Percentiles rank a stretch among this genome's conserved stretches.
Conservation (phyloP, 2,797 vertebrate genomes). For the Etheostoma nigrum region DNA sequence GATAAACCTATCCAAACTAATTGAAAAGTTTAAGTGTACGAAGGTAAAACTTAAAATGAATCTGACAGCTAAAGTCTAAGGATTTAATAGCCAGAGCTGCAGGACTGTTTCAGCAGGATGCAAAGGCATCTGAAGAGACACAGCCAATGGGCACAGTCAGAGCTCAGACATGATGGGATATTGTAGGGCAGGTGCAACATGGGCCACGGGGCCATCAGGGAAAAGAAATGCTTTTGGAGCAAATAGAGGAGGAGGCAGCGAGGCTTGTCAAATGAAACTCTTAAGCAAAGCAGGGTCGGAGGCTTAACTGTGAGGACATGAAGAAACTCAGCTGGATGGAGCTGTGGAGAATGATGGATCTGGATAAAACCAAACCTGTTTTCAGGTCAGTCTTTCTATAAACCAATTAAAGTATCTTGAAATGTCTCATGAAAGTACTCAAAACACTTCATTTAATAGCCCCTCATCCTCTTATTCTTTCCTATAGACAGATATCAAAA, state of each 20-base stretch:
- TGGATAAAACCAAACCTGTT: slow-evolving; percentile 13
- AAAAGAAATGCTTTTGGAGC: slow-evolving; percentile 46
- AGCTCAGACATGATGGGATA: slow-evolving; percentile 50
- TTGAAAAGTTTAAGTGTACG: slow-evolving; percentile 16
- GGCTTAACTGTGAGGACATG: slow-evolving; percentile 30
- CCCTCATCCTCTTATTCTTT: slow-evolving; percentile 4
- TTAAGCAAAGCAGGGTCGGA: slow-evolving; percentile 37
- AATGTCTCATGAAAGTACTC: not conserved
- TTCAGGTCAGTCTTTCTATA: not conserved
- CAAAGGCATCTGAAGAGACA: slow-evolving; percentile 45
- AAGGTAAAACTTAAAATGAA: slow-evolving; percentile 42
- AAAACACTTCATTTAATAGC: slow-evolving; percentile 9
- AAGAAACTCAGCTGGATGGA: slow-evolving; percentile 17
- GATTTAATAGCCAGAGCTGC: slow-evolving; percentile 31
- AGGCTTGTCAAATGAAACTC: slow-evolving; percentile 26
- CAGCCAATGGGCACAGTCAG: slow-evolving; percentile 40
- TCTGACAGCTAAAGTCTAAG: slow-evolving; percentile 31
- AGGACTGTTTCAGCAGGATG: slow-evolving; percentile 38
- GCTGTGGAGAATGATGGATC: not conserved
- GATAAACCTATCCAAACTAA: slow-evolving; percentile 45
- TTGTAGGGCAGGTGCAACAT: slow-evolving; percentile 54
- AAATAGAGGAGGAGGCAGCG: slow-evolving; percentile 35
- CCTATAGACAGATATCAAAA: slow-evolving; percentile 21
- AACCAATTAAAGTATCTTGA: slow-evolving; percentile 1
- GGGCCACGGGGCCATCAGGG: slow-evolving; percentile 37